phyloP scores from a whole-genome alignment of 2,113 vertebrate species.

The Rattus norvegicus region GRCr8 NC_086036.1:9111001-9111500 shows the following conservation, averaged over 20 bases:
- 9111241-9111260: neutral
- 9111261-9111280: neutral
- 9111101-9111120: neutral
- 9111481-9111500: neutral
- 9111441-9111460: neutral
- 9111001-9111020: neutral
- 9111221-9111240: neutral
- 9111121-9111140: neutral
- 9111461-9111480: neutral
- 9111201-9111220: neutral
- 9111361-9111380: neutral
- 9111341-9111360: neutral
- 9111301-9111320: neutral
- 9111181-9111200: neutral
- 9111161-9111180: neutral
- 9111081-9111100: neutral
- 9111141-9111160: neutral
- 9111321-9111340: neutral
- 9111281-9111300: neutral
- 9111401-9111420: neutral
- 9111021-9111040: neutral
- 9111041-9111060: neutral
- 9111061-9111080: neutral
- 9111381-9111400: neutral
- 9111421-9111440: neutral